Evolutionary conservation across 1,140 invertebrate genomes (phyloP), one percentile per base, ranked within the genome.

Genomic region (Cephus cinctus): DNA sequence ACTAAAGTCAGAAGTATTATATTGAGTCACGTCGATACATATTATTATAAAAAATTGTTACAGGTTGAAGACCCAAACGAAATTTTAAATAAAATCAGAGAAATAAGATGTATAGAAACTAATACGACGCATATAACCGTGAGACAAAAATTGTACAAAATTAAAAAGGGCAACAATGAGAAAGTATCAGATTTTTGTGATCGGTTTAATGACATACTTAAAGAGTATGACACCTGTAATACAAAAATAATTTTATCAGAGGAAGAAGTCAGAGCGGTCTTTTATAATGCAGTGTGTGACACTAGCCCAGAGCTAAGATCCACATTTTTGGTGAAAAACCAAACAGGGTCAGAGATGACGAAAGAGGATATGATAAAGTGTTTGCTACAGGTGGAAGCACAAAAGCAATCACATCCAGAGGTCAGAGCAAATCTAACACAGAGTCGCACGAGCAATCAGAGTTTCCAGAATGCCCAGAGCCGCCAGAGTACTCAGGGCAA

Each of bases 1-100:
- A n/a, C 14, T 20, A 54, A 49, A 49, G 51, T 54, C 36, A 38
- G 41, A 44, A 47, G 49, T 5, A 54, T 54, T 18, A 22, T 54
- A 15, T 22, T 49, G 15, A 48, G 49, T 31, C 19, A 38, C 16
- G 16, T 48, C 32, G 51, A 54, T 36, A 15, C 45, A 40, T 18
- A 43, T 8, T 48, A 54, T 49, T 35, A 54, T 27, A 27, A 46
- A 32, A 48, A 45, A 49, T 25, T 54, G 11, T 11, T 41, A 22
- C 20, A 41, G 4, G 34, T 54, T 2, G 36, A 45, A 27, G 51
- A 54, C 41, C 46, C 51, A 31, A 15, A 45, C 4, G 42, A 48
- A 25, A 41, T 54, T 14, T n/a, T 54, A 8, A 34, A 41, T 9
- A 54, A 43, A 18, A 32, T 54, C 6, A 54, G 27, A 38, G 46